Conservation (phyloP, 2,113 vertebrate species). For the Crotophaga sulcirostris region DNA sequence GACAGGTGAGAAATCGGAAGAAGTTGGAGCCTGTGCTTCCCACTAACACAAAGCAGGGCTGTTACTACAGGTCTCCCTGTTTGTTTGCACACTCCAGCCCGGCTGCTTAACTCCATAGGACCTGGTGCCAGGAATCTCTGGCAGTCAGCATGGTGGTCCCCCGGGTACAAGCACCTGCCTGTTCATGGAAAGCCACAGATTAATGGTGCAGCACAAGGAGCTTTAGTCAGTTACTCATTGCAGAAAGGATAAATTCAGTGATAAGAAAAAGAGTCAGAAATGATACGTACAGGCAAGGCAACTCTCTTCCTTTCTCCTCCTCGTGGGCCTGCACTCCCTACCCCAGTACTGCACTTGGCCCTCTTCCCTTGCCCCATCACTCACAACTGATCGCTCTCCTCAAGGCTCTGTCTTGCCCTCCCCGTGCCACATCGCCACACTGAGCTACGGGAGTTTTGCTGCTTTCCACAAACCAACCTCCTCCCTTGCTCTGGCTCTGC, state of each 20-base stretch:
- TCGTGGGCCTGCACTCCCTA: neutral
- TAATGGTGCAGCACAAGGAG: conserved; percentile 52
- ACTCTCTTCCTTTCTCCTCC: neutral
- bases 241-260: conserved; percentile 12
- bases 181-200: conserved; percentile 61
- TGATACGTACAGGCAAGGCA: neutral
- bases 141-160: conserved; percentile 52
- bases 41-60: conserved; percentile 63
- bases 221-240: conserved; percentile 42
- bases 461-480: neutral
- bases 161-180: conserved; percentile 63
- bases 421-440: neutral
- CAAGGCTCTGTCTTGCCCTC: neutral
- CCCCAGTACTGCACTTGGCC: neutral
- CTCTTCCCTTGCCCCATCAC: neutral
- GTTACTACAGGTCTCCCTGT: conserved; percentile 43
- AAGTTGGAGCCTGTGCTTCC: conserved; percentile 62
- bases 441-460: neutral
- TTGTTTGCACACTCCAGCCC: conserved; percentile 47
- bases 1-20: conserved; percentile 73
- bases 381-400: accelerated
- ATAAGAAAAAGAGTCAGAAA: conserved; percentile 10
- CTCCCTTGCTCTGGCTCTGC: neutral
- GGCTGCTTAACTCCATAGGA: conserved; percentile 41
- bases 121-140: conserved; percentile 41